These are phyloP conservation scores for Formica aserva DNA, from an alignment of 2,888 invertebrate species.

Conservation along the genomic window DNA sequence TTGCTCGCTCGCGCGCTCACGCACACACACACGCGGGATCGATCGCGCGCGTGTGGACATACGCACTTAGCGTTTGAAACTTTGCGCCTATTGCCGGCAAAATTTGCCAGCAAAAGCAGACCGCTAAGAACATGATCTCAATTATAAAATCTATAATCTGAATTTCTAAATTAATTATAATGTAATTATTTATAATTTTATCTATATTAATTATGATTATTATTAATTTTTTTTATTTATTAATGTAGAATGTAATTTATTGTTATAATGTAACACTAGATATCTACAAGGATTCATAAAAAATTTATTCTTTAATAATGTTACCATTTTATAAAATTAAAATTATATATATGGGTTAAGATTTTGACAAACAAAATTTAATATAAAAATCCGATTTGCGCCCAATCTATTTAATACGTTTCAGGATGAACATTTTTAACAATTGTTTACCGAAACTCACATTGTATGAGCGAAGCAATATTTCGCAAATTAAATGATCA, in stretches of 20 bases:
- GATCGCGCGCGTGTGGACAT: constrained; percentile 61
- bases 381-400: not conserved
- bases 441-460: not conserved
- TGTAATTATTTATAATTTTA: not conserved
- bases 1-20: constrained; percentile 13
- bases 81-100: constrained; percentile 25
- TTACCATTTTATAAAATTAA: not conserved
- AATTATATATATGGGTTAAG: not conserved
- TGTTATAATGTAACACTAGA: not conserved
- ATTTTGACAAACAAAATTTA: not conserved
- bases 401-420: not conserved
- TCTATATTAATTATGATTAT: not conserved
- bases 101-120: not conserved
- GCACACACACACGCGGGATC: constrained; percentile 50
- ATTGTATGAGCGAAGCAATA: not conserved
- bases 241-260: not conserved
- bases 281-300: not conserved
- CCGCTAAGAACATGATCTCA: not conserved
- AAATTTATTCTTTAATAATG: not conserved
- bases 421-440: not conserved
- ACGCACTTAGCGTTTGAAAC: constrained; percentile 54
- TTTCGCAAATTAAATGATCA: constrained; percentile 6
- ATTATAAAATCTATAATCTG: not conserved
- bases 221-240: not conserved
- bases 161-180: not conserved